phyloP scores from a whole-genome alignment of 2,888 invertebrate genomes.

The Kuschelorhynchus macadamiae region DNA sequence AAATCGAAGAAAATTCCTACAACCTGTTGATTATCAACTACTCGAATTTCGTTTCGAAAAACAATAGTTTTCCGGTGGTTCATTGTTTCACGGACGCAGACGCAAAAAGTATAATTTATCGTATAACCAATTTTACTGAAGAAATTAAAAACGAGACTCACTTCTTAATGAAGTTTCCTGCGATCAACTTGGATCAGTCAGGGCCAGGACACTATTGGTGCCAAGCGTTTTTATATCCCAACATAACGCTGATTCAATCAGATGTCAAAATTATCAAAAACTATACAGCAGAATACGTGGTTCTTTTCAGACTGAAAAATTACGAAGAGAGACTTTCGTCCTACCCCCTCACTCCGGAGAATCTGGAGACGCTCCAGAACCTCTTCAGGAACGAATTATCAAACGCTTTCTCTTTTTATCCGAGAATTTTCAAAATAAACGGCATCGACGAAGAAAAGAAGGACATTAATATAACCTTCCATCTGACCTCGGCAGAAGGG shows the following conservation, averaged over 20 bases:
- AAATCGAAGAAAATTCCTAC: background rate
- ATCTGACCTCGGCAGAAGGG: constrained; percentile 45
- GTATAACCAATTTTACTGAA: constrained; percentile 22
- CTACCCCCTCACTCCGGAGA: constrained; percentile 50
- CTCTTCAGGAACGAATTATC: constrained; percentile 44
- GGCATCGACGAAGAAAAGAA: constrained; percentile 50
- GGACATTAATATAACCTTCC: constrained; percentile 54
- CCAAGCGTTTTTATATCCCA: constrained; percentile 57
- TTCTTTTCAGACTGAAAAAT: constrained; percentile 48
- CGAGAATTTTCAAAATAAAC: constrained; percentile 55
- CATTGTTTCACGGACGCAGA: constrained; percentile 58
- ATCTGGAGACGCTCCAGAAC: constrained; percentile 45
- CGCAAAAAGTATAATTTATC: constrained; percentile 40
- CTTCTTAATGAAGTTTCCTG: constrained; percentile 41
- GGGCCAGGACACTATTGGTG: constrained; percentile 61
- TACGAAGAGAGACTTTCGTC: constrained; percentile 35
- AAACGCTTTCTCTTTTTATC: constrained; percentile 36
- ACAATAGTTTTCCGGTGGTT: constrained; percentile 46
- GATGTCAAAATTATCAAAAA: constrained; percentile 24
- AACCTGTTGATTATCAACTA: constrained; percentile 16
- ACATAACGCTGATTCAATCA: constrained; percentile 47
- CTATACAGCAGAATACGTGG: constrained; percentile 54
- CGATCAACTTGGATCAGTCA: constrained; percentile 35
- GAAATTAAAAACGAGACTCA: background rate
- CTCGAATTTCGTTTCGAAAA: constrained; percentile 11